Evolutionary conservation across 2,797 vertebrate species (phyloP).

Genomic region (Phoeniculus purpureus): DNA sequence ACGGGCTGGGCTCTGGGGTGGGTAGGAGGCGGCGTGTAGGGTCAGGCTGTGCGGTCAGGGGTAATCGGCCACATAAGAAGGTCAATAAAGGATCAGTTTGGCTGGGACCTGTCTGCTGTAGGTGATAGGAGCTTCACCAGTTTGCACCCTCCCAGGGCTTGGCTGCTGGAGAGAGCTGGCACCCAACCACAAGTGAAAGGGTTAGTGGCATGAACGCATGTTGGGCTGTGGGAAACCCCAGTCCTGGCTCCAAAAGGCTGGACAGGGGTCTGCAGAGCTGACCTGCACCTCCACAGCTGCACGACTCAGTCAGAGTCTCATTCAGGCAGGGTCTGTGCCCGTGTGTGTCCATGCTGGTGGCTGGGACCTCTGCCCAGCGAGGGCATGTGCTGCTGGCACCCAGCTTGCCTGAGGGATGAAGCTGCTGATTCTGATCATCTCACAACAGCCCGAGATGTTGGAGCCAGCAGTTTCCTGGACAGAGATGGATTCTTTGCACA

Average conservation of each 20-base stretch:
- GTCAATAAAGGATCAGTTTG: neutral
- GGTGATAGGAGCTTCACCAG: neutral
- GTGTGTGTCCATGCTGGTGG: accelerated
- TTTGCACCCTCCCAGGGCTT: neutral
- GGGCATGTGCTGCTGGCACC: neutral
- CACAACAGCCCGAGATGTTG: neutral
- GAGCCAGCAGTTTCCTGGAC: neutral
- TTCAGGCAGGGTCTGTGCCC: neutral
- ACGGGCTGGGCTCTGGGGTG: neutral
- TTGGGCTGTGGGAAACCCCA: neutral
- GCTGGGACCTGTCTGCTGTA: neutral
- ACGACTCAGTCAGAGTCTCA: neutral
- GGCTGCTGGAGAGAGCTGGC: neutral
- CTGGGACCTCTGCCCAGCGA: neutral
- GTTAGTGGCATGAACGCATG: neutral
- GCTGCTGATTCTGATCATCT: neutral
- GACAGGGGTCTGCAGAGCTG: neutral
- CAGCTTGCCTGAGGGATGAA: neutral
- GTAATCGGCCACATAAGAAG: neutral
- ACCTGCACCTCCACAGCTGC: neutral
- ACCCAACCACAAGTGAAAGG: neutral
- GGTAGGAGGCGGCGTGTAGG: accelerated
- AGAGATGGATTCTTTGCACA: neutral
- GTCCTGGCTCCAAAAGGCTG: neutral
- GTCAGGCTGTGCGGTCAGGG: neutral